Evolutionary conservation across 2,888 invertebrate species (phyloP).

Genomic region (Peribatodes rhomboidaria): DNA sequence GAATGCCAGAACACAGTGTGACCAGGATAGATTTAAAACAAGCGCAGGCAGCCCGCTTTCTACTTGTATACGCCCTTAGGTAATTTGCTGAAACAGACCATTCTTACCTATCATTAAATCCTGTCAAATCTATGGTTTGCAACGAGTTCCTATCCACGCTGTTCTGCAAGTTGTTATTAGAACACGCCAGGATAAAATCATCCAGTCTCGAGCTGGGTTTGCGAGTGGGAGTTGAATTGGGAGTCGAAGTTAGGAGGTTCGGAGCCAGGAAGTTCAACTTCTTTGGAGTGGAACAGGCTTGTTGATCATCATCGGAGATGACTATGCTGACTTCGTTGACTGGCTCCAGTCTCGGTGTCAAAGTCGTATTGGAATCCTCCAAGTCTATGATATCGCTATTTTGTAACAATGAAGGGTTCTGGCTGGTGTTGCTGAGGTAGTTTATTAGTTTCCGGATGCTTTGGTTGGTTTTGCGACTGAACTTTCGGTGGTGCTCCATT

Average conservation of each 20-base stretch:
- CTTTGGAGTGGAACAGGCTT: slow-evolving; percentile 17
- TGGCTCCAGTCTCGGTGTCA: background rate
- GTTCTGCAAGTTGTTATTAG: slow-evolving; percentile 19
- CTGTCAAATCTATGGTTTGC: slow-evolving; percentile 76
- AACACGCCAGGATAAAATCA: slow-evolving; percentile 20
- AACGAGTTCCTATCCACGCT: slow-evolving; percentile 59
- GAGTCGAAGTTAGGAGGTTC: slow-evolving; percentile 5
- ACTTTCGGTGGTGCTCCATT: slow-evolving; percentile 45
- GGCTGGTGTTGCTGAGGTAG: slow-evolving; percentile 22
- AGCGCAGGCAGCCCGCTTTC: too few relatives aligned
- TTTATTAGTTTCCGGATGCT: slow-evolving; percentile 37
- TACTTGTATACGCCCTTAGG: too few relatives aligned
- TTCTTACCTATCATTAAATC: slow-evolving; percentile 11
- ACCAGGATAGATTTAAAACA: too few relatives aligned
- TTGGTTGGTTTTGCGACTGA: slow-evolving; percentile 13
- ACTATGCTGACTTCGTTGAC: slow-evolving; percentile 19
- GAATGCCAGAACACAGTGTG: too few relatives aligned
- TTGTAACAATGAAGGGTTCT: background rate
- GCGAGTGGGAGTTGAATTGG: slow-evolving; percentile 12
- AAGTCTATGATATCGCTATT: slow-evolving; percentile 29
- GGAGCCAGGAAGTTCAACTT: background rate
- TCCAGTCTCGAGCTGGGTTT: slow-evolving; percentile 12
- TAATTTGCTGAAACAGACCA: too few relatives aligned
- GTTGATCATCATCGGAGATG: slow-evolving; percentile 30
- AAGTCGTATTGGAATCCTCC: slow-evolving; percentile 25